phyloP scores from a whole-genome alignment of 2,113 vertebrate genomes.

The Ginglymostoma cirratum region DNA sequence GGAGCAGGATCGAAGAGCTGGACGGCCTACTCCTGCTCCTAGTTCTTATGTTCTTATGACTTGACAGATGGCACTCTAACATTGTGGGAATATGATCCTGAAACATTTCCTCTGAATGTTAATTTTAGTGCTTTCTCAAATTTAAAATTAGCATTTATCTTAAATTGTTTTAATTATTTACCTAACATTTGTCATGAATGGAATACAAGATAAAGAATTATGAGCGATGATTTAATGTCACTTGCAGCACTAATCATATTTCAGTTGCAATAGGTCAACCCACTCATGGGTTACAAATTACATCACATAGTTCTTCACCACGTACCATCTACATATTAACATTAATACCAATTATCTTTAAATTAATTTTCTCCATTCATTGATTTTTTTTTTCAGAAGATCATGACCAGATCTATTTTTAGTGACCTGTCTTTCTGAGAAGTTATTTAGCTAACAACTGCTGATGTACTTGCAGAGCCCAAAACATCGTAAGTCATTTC shows the following conservation, averaged over 20 bases:
- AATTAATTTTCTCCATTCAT: conserved; percentile 4
- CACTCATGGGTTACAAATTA: conserved; percentile 9
- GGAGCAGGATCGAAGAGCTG: no score
- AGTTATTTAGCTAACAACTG: not conserved
- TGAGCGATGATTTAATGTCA: not conserved
- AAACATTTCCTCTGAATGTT: not conserved
- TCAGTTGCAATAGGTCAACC: not conserved
- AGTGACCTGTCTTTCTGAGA: not conserved
- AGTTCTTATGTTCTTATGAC: no score
- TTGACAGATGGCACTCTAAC: not conserved
- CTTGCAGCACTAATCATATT: not conserved
- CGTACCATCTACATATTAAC: not conserved
- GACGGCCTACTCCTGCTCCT: no score
- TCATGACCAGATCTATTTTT: not conserved
- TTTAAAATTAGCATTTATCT: not conserved
- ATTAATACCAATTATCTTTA: conserved; percentile 24
- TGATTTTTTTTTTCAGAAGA: not conserved
- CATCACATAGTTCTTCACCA: not conserved
- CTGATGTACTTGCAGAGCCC: not conserved
- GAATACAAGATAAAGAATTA: not conserved
- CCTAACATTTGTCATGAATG: not conserved
- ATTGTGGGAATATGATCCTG: not conserved
- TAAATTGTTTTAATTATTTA: conserved; percentile 10
- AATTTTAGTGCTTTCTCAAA: not conserved
- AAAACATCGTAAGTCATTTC: not conserved